phyloP scores from a whole-genome alignment of 1,140 invertebrate genomes.

The Orius laevigatus region DNA sequence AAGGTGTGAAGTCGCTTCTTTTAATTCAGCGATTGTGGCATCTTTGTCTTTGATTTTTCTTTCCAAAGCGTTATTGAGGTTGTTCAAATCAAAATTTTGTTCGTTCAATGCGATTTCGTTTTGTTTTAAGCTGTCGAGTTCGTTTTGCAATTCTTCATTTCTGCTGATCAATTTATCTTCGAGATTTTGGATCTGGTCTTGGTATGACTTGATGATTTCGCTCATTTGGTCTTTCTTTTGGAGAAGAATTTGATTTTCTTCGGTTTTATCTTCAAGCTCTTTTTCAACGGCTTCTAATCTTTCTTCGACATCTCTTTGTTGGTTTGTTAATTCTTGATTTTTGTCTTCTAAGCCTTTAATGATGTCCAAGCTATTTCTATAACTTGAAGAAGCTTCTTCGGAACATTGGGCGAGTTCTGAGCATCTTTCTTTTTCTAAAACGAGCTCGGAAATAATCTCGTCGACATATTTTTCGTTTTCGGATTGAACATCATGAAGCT shows the following conservation, averaged over 20 bases:
- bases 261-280: not conserved
- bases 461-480: conserved; percentile 16
- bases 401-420: conserved; percentile 12
- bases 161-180: no score
- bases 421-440: conserved; percentile 17
- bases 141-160: not conserved
- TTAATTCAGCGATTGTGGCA: no score
- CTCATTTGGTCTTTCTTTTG: conserved; percentile 6
- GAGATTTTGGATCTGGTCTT: no score
- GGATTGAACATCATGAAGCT: conserved; percentile 8
- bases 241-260: not conserved
- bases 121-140: not conserved
- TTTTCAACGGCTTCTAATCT: conserved; percentile 4
- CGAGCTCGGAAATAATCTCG: conserved; percentile 17
- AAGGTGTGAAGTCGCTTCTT: no score
- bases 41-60: no score
- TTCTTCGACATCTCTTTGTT: not conserved
- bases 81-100: no score
- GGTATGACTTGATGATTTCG: not conserved
- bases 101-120: no score
- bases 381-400: not conserved
- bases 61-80: no score
- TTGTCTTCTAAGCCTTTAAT: not conserved
- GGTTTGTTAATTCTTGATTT: conserved; percentile 5
- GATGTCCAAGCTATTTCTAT: no score